Percentiles rank a stretch among this genome's conserved stretches.
Conservation (phyloP, 1,140 invertebrate species). For the Pseudachorutes palmiensis region DNA sequence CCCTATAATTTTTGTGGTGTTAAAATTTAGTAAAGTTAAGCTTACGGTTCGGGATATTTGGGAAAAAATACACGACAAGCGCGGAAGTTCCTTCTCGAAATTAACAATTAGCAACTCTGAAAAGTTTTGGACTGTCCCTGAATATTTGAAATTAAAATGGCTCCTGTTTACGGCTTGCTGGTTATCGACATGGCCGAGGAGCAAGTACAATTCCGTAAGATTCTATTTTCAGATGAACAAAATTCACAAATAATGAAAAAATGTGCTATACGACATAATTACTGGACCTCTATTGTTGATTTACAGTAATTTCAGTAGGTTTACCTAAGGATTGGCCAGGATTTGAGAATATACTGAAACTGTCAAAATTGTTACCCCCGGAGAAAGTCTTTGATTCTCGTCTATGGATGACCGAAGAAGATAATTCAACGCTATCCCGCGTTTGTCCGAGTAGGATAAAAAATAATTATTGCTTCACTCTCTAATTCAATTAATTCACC, state of each 20-base stretch:
- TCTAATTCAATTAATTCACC: neutral
- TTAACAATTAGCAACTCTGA: too few species aligned
- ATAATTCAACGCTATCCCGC: neutral
- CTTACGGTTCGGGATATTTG: too few species aligned
- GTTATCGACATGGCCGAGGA: conserved; percentile 16
- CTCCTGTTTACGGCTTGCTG: too few species aligned
- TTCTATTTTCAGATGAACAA: neutral
- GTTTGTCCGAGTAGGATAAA: neutral
- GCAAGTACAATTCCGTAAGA: neutral
- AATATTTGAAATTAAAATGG: too few species aligned
- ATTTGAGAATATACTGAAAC: neutral
- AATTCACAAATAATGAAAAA: neutral
- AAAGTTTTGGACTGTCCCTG: too few species aligned
- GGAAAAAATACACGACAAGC: too few species aligned
- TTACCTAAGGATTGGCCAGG: neutral
- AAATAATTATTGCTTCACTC: neutral
- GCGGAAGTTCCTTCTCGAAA: too few species aligned
- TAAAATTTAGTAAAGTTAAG: too few species aligned
- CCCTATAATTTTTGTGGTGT: too few species aligned
- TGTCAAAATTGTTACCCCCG: neutral
- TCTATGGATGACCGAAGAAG: conserved; percentile 3
- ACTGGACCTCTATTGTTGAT: neutral
- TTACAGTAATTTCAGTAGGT: neutral
- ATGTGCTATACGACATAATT: neutral
- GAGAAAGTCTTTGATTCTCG: conserved; percentile 11